These are phyloP conservation scores for Ischnus inquisitorius DNA, from an alignment of 2,888 invertebrate species.

Conservation along the genomic window DNA sequence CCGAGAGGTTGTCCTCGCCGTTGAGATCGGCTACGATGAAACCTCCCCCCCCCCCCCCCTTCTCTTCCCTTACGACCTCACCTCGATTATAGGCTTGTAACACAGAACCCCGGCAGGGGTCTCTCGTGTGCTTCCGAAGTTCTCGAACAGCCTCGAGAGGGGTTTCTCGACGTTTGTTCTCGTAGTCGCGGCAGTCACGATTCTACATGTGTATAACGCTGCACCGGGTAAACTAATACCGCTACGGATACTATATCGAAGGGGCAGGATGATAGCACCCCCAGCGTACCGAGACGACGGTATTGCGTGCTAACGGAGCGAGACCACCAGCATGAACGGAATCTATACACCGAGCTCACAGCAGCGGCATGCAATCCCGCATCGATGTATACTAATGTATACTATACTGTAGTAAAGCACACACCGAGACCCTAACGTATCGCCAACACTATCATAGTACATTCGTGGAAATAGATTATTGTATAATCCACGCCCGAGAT, in stretches of 20 bases:
- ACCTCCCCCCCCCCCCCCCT: neutral
- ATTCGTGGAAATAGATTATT: conserved; percentile 76
- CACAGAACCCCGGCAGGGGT: neutral
- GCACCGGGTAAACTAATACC: neutral
- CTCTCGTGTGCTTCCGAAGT: conserved; percentile 40
- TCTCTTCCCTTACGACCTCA: conserved; percentile 50
- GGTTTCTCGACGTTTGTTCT: conserved; percentile 5
- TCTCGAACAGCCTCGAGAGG: conserved; percentile 29
- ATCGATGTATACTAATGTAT: conserved; percentile 42
- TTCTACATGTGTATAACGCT: conserved; percentile 8
- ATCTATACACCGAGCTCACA: conserved; percentile 36
- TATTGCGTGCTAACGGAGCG: conserved; percentile 69
- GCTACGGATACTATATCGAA: conserved; percentile 10
- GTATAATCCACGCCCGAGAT: conserved; percentile 76
- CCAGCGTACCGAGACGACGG: conserved; percentile 47
- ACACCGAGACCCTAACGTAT: conserved; percentile 61
- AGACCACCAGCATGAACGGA: conserved; percentile 63
- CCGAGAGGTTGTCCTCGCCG: conserved; percentile 50
- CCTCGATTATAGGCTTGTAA: conserved; percentile 52
- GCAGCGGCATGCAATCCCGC: conserved; percentile 65
- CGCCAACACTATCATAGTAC: conserved; percentile 75
- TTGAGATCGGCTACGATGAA: conserved; percentile 21
- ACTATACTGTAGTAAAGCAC: neutral
- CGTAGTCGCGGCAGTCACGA: neutral
- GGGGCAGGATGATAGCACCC: conserved; percentile 51